These are phyloP conservation scores for Dermatemys mawii DNA, from an alignment of 2,113 vertebrate genomes.

Conservation along the genomic window DNA sequence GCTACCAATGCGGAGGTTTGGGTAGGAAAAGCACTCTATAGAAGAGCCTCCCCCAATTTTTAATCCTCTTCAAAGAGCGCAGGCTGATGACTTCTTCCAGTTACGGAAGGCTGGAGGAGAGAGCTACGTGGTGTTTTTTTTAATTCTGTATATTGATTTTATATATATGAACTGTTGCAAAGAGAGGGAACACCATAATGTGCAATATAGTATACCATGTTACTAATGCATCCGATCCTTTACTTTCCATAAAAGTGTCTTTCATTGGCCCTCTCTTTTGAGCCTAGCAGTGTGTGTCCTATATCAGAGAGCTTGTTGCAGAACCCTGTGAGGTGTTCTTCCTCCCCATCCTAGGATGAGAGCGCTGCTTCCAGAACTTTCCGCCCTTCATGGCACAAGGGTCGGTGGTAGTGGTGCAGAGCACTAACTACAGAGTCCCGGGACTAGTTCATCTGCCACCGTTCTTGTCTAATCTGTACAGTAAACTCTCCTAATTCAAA, in stretches of 20 bases:
- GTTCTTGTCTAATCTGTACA: not conserved
- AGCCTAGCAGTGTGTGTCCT: not conserved
- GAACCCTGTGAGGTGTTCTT: not conserved
- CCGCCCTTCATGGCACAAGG: not conserved
- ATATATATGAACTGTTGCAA: not conserved
- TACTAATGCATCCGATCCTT: not conserved
- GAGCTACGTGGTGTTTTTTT: not conserved
- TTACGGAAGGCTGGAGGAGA: not conserved
- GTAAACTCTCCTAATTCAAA: not conserved
- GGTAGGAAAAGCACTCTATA: not conserved
- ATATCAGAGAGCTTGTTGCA: not conserved
- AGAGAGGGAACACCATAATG: not conserved
- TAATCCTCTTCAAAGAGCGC: not conserved
- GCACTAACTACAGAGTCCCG: not conserved
- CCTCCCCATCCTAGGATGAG: not conserved
- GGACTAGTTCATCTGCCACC: not conserved
- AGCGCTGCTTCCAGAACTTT: not conserved
- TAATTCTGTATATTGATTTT: not conserved
- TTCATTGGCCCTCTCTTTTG: not conserved
- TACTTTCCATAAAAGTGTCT: not conserved
- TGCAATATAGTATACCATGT: not conserved
- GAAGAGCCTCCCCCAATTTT: not conserved
- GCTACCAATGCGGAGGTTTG: not conserved
- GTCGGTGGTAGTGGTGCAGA: not conserved
- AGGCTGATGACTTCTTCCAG: not conserved